Evolutionary conservation across 2,888 invertebrate species (phyloP).

Genomic region (Amblyjoppa fuscipennis): DNA sequence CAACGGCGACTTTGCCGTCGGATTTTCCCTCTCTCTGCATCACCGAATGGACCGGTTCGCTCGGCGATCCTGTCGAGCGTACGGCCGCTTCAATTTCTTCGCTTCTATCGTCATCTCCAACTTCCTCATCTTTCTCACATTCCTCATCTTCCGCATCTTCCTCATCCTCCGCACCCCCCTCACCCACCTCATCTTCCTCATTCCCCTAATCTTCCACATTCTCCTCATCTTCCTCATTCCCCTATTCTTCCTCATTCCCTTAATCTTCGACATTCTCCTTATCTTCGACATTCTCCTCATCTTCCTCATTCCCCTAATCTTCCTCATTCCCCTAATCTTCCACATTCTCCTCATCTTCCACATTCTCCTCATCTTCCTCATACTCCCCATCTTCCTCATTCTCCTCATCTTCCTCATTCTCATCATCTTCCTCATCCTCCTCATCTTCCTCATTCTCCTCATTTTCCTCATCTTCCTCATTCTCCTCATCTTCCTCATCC

Average conservation of each 20-base stretch:
- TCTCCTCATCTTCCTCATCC: too few species aligned
- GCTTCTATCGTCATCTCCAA: slow-evolving; percentile 31
- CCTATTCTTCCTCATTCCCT: too few species aligned
- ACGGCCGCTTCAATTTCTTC: slow-evolving; percentile 39
- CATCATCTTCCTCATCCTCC: too few species aligned
- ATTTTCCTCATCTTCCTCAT: too few species aligned
- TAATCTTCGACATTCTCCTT: too few species aligned
- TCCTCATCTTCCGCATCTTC: background rate
- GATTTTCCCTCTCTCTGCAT: slow-evolving; percentile 61
- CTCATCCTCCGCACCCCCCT: background rate
- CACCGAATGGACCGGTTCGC: slow-evolving; percentile 62
- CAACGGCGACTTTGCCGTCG: slow-evolving; percentile 48
- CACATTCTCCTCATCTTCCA: background rate
- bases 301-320: background rate
- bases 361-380: background rate
- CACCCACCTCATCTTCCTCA: background rate
- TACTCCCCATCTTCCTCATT: too few species aligned
- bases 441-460: too few species aligned
- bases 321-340: background rate
- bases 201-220: slow-evolving; percentile 21
- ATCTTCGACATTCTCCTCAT: too few species aligned
- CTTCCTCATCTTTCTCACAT: background rate
- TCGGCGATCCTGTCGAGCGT: slow-evolving; percentile 30
- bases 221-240: background rate
- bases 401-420: too few species aligned